Evolutionary conservation across 2,888 invertebrate species (phyloP), one percentile per base, ranked within the genome.

Genomic region (Apoderus coryli): DNA sequence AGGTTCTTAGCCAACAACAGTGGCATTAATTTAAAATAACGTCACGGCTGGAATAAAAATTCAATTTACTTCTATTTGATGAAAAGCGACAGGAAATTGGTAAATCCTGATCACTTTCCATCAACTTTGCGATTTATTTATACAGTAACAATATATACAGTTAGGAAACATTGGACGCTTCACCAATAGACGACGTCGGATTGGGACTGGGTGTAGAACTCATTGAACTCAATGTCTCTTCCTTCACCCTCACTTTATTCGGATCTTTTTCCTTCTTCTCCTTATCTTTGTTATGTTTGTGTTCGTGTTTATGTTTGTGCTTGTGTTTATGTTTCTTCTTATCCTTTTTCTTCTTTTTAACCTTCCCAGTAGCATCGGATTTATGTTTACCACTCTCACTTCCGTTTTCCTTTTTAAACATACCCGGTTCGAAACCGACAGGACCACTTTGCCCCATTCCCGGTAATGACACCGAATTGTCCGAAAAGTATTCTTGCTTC

Each of bases 271-370:
- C 67, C 37, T 60, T 61, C 34, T 51, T 58, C 32, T 63, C 60
- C 29, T 70, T 58, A 57, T 48, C 72, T 65, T 38, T 67, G 47
- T 41, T 62, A 42, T 68, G 64, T 37, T 67, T 64, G 43, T 71
- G 68, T 35, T 69, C 63, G 38, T 68, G 67, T 40, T 69, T 80
- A 51, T 85, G 82, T 45, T 84, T 86, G 52, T 88, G 82, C 50
- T 86, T 88, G 49, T 89, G 86, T 53, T 88, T 89, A 53, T 90
- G 86, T 53, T 89, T 90, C 57, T 88, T 73, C 48, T 77, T 78
- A 47, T 79, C 74, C 45, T 81, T 79, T 26, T 78, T 75, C 46
- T 80, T 78, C 53, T 78, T 77, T 57, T 76, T 75, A 54, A 65
- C 68, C 57, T 73, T 74, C 24, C 61, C 60, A 37, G 71, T 70